Evolutionary conservation across 2,113 vertebrate genomes (phyloP).

Genomic region (Parotia lawesii): DNA sequence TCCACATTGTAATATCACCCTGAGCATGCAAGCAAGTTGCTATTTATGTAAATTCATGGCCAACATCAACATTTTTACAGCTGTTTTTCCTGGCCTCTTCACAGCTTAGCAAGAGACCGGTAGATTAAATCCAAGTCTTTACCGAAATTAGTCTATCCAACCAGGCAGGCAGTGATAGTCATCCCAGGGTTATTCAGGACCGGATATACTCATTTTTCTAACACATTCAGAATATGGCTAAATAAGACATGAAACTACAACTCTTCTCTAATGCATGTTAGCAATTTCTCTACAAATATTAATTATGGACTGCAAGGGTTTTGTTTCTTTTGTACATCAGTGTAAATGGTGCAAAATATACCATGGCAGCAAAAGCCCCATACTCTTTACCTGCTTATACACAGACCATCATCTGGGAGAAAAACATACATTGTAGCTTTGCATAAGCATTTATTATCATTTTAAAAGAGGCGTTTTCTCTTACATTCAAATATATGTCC

Average conservation of each 20-base stretch:
- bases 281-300: neutral
- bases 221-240: neutral
- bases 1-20: neutral
- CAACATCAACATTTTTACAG: neutral
- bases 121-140: neutral
- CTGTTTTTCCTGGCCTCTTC: neutral
- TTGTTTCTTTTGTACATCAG: neutral
- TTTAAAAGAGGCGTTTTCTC: neutral
- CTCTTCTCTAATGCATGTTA: neutral
- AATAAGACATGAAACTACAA: neutral
- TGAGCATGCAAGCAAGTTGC: neutral
- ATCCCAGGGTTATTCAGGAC: neutral
- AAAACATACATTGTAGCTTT: neutral
- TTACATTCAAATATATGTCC: neutral
- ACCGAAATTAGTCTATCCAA: neutral
- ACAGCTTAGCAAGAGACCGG: neutral
- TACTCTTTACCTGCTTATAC: neutral
- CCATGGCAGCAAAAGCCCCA: neutral
- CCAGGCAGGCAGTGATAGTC: neutral
- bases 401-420: neutral
- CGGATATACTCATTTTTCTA: accelerated
- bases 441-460: neutral
- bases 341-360: neutral
- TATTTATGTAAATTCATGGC: neutral
- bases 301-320: neutral